phyloP scores from a whole-genome alignment of 2,888 invertebrate species.

The Brenthis ino region DNA sequence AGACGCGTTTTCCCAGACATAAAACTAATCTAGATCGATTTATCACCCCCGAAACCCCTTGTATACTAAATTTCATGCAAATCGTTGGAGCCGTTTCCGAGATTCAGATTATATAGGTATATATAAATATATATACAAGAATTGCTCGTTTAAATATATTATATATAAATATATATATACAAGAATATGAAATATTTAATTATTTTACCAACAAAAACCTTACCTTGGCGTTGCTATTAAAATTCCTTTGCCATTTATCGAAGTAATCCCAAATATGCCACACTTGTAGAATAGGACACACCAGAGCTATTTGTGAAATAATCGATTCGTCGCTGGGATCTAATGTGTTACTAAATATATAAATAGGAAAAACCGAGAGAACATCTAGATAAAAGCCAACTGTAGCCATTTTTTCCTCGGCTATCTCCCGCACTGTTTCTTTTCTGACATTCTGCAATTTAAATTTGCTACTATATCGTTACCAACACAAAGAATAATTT shows the following conservation, averaged over 20 bases:
- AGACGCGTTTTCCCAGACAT: no score
- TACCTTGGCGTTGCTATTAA: conserved; percentile 63
- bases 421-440: conserved; percentile 69
- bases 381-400: conserved; percentile 73
- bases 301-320: conserved; percentile 57
- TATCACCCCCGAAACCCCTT: no score
- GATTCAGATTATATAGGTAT: no score
- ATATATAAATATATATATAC: no score
- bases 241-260: conserved; percentile 59
- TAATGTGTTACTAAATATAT: conserved; percentile 66
- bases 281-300: conserved; percentile 66
- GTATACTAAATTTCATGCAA: no score
- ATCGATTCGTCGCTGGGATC: conserved; percentile 58
- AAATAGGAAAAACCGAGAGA: conserved; percentile 69
- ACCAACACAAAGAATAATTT: conserved; percentile 27
- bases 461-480: conserved; percentile 31
- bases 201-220: neutral
- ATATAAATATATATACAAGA: no score
- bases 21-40: no score
- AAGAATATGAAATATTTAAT: no score
- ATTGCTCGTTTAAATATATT: no score
- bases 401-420: conserved; percentile 69
- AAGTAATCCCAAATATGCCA: conserved; percentile 75
- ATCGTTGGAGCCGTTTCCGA: no score
- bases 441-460: conserved; percentile 60